Percentiles rank a stretch among this genome's conserved stretches.
These are phyloP conservation scores for Quiscalus mexicanus DNA, from an alignment of 2,113 vertebrate species.

Conservation along the genomic window DNA sequence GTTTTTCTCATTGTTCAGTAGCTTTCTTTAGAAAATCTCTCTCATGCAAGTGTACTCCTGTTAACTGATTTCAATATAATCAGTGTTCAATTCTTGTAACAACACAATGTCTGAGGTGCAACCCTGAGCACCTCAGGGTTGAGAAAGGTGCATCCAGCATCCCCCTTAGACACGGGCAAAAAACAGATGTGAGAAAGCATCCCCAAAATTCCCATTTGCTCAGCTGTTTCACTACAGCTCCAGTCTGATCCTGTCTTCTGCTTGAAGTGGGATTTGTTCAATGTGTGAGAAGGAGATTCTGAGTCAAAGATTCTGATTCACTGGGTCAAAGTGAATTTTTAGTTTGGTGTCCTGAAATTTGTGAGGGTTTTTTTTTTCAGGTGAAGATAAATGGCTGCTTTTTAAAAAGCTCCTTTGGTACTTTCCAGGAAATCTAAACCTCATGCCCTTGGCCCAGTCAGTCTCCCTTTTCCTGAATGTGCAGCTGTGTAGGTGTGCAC, in stretches of 20 bases:
- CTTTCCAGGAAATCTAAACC: neutral
- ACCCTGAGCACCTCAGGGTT: neutral
- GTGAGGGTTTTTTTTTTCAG: neutral
- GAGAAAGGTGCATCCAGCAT: neutral
- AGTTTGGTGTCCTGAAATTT: neutral
- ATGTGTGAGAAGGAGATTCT: neutral
- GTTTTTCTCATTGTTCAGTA: neutral
- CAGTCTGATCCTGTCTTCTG: neutral
- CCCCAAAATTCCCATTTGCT: fast-evolving
- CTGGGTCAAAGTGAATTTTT: neutral
- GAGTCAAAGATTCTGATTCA: neutral
- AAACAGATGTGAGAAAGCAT: neutral
- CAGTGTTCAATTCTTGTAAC: neutral
- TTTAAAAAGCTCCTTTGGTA: neutral
- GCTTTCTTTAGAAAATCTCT: neutral
- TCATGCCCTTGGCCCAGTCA: neutral
- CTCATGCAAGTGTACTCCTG: neutral
- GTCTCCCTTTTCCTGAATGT: neutral
- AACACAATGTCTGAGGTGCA: neutral
- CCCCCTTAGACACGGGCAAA: neutral
- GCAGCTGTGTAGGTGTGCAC: neutral
- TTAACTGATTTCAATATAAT: neutral
- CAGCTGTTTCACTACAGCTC: neutral
- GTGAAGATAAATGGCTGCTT: neutral
- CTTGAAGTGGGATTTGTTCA: neutral